phyloP scores from a whole-genome alignment of 2,888 invertebrate species.

The Glyphotaelius pellucidus region DNA sequence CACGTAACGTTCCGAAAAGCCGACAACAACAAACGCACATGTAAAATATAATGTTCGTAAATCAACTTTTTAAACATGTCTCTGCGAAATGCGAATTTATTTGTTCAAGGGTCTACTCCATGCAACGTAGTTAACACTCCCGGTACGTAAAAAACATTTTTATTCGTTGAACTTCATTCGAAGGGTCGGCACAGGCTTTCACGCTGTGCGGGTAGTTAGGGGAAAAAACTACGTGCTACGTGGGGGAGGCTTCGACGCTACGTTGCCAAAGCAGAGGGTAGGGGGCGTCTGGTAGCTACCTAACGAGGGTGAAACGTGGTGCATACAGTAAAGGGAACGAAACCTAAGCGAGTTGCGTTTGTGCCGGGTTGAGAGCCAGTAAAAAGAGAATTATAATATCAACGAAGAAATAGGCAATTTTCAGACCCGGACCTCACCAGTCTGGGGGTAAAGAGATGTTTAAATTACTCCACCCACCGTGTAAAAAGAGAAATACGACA shows the following conservation, averaged over 20 bases:
- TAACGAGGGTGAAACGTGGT: not conserved
- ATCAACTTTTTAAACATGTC: not conserved
- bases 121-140: too few species aligned
- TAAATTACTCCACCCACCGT: not conserved
- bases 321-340: not conserved
- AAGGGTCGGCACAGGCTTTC: not conserved
- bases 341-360: not conserved
- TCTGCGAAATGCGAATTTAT: not conserved
- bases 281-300: not conserved
- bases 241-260: not conserved
- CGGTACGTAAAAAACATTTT: not conserved
- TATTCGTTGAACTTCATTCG: not conserved
- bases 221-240: not conserved
- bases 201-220: not conserved
- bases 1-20: not conserved
- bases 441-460: too few species aligned
- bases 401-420: not conserved
- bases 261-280: not conserved
- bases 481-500: not conserved
- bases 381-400: not conserved
- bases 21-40: not conserved
- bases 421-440: not conserved
- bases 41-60: not conserved
- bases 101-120: not conserved
- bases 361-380: not conserved